Evolutionary conservation across 2,797 vertebrate genomes (phyloP).

Genomic region (Hypotaenidia philippensis): DNA sequence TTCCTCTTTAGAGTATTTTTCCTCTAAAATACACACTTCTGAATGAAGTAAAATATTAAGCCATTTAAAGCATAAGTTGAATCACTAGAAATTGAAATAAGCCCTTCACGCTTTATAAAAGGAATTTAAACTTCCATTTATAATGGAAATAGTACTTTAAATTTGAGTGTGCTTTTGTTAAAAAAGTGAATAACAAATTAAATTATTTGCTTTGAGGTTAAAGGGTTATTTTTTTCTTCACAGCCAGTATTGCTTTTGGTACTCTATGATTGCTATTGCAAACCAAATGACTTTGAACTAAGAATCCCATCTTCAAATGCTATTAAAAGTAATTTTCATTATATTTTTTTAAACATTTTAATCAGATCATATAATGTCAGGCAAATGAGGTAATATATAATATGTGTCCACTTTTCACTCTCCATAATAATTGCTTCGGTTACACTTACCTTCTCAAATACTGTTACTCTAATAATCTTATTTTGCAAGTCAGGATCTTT

Average conservation of each 20-base stretch:
- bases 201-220: slow-evolving; percentile 31
- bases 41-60: slow-evolving; percentile 10
- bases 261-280: not conserved
- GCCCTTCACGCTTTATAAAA: not conserved
- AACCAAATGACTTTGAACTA: slow-evolving; percentile 13
- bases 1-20: not conserved
- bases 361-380: not conserved
- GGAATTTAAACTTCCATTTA: slow-evolving; percentile 4
- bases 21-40: not conserved
- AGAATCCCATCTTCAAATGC: not conserved
- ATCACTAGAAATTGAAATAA: not conserved
- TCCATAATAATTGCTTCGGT: not conserved
- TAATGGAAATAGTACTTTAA: not conserved
- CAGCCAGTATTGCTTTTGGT: not conserved
- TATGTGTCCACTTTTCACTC: not conserved
- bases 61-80: slow-evolving; percentile 13
- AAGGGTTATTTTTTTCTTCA: not conserved
- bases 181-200: not conserved
- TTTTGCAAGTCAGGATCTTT: not conserved
- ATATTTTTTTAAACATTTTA: slow-evolving; percentile 9
- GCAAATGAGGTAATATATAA: not conserved
- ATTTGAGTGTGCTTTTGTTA: not conserved
- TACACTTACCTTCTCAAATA: not conserved
- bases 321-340: slow-evolving; percentile 8
- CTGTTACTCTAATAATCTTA: not conserved